Evolutionary conservation across 2,888 invertebrate genomes (phyloP), one percentile per base, ranked within the genome.

Genomic region (Panopea generosa): DNA sequence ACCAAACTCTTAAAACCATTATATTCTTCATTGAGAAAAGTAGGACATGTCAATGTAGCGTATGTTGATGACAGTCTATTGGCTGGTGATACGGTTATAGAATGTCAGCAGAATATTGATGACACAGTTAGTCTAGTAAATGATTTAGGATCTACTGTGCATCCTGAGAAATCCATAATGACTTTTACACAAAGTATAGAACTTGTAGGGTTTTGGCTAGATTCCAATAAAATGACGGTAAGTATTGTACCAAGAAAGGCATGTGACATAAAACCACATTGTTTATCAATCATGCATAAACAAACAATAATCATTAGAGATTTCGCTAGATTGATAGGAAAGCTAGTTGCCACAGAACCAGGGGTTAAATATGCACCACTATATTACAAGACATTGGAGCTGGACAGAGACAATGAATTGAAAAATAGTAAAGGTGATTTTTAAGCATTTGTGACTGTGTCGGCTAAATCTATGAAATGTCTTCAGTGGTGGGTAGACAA

Each of bases 1-100:
- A 82, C 79, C 14, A 84, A 84, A 70, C 2, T 82, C 1, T 11
- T 72, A 38, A 82, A 84, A 57, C 74, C 72, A 14, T 66, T 77
- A 1, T 79, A 69, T 50, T 65, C 79, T n/a, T 20, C 9, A 1
- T 49, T 75, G 4, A 6, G 77, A 11, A 59, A 76, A 52, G 14
- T 22, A 11, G 79, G 77, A 2, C 50, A 55, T 49, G 47, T 43
- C 16, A 76, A 62, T 59, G 22, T 47, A 27, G 33, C 43, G 16
- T 77, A 76, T 49, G 57, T 66, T 14, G 57, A 66, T 38, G 56
- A 66, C 29, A 45, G 24, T 33, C 43, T 78, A 11, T 43, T 81
- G 2, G 18, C 62, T 16, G 68, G 50, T 47, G 69, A 68, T 29
- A 53, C 59, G 20, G 11, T 24, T 11, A 6, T 26, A 11, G 65